Evolutionary conservation across 1,140 invertebrate species (phyloP), one percentile per base, ranked within the genome.

Genomic region (Himalopsyche phryganea): DNA sequence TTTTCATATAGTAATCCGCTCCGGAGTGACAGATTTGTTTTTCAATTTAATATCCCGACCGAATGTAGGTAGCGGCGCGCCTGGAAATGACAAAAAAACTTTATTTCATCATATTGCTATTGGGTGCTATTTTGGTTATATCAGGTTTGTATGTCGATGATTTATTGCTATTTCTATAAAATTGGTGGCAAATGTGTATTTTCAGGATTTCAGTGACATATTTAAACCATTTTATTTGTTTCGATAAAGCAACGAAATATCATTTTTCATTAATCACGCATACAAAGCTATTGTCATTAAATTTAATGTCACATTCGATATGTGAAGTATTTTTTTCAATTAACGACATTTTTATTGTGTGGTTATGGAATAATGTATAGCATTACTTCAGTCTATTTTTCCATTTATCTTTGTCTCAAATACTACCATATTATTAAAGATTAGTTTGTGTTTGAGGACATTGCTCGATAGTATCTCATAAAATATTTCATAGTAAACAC

Each of bases 51-150:
- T 28, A 28, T 28, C 23, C 23, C 23, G 23, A 28, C 23, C 23
- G 23, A 28, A 28, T 28, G 48, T 46, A 58, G 50, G 36, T 20
- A 18, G 47, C 7, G 54, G 32, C 23, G 11, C 48, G 56, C 56
- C 41, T 47, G 49, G 56, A 58, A 44, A 58, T 58, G 56, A 58
- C 48, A 51, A 52, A 58, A 45, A 58, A 58, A 51, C 41, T 51
- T 35, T 58, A 51, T 51, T 46, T 51, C 56, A 35, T 58, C 41
- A 41, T 28, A 35, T n/a, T 44, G 17, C 32, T 58, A 46, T 44
- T 58, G 56, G 41, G 35, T 46, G 40, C 33, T 17, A 35, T 52
- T 36, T 19, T 58, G 50, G 28, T 15, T 15, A 36, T 50, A 14
- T 38, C 41, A 11, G 56, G 56, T 58, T 41, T 51, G 56, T 58